Evolutionary conservation across 2,888 invertebrate genomes (phyloP).

Genomic region (Zygaena filipendulae): DNA sequence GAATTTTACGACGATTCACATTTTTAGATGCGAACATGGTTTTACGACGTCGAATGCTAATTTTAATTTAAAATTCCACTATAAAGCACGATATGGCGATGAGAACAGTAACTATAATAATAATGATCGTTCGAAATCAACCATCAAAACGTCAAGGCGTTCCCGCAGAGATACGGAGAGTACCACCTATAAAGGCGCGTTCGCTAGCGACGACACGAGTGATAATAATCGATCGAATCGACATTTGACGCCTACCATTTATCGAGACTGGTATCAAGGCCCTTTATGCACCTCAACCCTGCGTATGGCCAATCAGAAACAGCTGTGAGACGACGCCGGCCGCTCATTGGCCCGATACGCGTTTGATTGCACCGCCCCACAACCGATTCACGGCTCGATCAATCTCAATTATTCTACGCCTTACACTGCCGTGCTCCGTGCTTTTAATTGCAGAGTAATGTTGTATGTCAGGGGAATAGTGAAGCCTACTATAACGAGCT

Average conservation of each 20-base stretch:
- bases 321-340: conserved; percentile 27
- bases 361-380: conserved; percentile 65
- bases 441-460: conserved; percentile 26
- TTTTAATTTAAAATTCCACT: no score
- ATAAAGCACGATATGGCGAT: no score
- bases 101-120: no score
- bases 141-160: conserved; percentile 14
- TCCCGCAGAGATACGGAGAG: conserved; percentile 11
- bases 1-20: no score
- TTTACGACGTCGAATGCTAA: no score
- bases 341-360: conserved; percentile 58
- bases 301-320: conserved; percentile 43
- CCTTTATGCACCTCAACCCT: conserved; percentile 52
- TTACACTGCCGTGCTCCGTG: conserved; percentile 29
- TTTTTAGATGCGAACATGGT: no score
- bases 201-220: conserved; percentile 28
- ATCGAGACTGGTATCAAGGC: conserved; percentile 62
- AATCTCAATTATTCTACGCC: conserved; percentile 56
- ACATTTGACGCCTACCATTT: conserved; percentile 56
- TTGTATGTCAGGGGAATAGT: no score
- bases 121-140: conserved; percentile 9
- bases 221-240: conserved; percentile 61
- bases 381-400: conserved; percentile 59
- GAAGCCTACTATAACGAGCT: no score
- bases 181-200: conserved; percentile 18